Percentiles rank a stretch among this genome's conserved stretches.
These are phyloP conservation scores for Mesocentrotus franciscanus DNA, from an alignment of 53 echinoderm and acorn worm species.

Conservation along the genomic window DNA sequence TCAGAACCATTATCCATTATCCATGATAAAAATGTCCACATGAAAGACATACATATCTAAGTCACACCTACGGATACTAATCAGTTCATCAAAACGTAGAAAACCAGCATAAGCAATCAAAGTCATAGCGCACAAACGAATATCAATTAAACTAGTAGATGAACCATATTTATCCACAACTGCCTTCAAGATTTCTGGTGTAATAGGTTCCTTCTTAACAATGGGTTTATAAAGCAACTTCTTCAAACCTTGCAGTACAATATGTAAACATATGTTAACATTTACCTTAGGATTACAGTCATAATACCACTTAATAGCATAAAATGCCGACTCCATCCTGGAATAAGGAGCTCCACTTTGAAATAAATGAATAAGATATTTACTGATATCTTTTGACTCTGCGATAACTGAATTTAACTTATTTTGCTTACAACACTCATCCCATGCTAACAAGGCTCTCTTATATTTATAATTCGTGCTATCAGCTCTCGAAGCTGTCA, in stretches of 20 bases:
- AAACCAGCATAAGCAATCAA: background rate
- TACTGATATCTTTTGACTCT: background rate
- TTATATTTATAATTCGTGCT: background rate
- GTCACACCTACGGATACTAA: background rate
- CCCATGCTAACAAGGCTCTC: background rate
- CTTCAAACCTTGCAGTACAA: too few species aligned
- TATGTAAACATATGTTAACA: background rate
- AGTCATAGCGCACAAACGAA: background rate
- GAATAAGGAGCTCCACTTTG: background rate
- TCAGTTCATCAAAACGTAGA: background rate
- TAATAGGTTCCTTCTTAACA: background rate
- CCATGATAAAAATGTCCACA: conserved; percentile 28
- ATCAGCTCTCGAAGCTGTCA: background rate
- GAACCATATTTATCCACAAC: background rate
- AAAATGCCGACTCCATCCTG: background rate
- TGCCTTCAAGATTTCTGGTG: background rate
- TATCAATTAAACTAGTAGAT: background rate
- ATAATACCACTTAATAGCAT: background rate
- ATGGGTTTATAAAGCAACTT: background rate
- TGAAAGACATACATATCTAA: background rate
- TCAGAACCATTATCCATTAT: background rate
- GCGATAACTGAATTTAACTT: background rate
- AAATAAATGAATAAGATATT: background rate
- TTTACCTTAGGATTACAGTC: background rate
- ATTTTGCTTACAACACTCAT: background rate